Percentiles rank a stretch among this genome's conserved stretches.
Conservation (phyloP, 2,888 invertebrate species). For the Scaptomyza caliginosa region DNA sequence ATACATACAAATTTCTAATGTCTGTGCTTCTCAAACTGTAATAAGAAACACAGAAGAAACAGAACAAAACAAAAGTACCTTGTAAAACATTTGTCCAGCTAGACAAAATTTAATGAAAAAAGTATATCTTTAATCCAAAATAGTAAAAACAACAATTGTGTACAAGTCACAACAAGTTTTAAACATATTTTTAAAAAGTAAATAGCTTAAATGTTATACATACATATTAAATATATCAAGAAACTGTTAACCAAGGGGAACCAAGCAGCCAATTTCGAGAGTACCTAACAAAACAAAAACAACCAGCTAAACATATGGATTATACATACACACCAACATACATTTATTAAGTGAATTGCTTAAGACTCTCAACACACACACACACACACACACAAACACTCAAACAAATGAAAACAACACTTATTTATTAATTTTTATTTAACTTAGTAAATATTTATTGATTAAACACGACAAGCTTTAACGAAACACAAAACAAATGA, state of each 20-base stretch:
- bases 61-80: conserved; percentile 37
- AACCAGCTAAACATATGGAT: conserved; percentile 50
- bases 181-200: conserved; percentile 34
- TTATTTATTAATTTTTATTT: conserved; percentile 51
- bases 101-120: conserved; percentile 12
- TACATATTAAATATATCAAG: conserved; percentile 39
- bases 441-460: conserved; percentile 54
- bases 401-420: conserved; percentile 25
- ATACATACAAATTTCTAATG: conserved; percentile 9
- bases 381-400: conserved; percentile 10
- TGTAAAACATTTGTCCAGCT: conserved; percentile 40
- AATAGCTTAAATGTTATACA: conserved; percentile 30
- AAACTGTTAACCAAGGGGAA: conserved; percentile 68
- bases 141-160: conserved; percentile 36
- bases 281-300: conserved; percentile 60
- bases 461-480: conserved; percentile 68
- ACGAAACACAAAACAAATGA: conserved; percentile 32
- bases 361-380: conserved; percentile 28
- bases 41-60: conserved; percentile 23
- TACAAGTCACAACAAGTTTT: conserved; percentile 51
- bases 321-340: conserved; percentile 14
- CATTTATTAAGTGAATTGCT: conserved; percentile 47
- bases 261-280: conserved; percentile 72
- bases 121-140: conserved; percentile 19
- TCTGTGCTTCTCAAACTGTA: conserved; percentile 41